Percentiles rank a stretch among this genome's conserved stretches.
These are phyloP conservation scores for Papilio machaon DNA, from an alignment of 1,140 invertebrate species.

Conservation along the genomic window DNA sequence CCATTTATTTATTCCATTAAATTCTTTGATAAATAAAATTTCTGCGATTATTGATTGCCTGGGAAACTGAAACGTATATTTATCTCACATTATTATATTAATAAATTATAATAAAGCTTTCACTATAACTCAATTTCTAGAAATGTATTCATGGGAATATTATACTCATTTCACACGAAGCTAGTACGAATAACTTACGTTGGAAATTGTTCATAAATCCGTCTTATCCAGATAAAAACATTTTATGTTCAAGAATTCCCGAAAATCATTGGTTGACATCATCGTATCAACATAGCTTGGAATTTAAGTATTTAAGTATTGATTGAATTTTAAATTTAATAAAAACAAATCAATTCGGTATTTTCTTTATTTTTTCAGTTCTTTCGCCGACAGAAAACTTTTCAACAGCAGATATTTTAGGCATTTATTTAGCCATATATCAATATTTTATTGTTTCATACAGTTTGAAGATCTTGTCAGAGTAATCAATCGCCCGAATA, in stretches of 20 bases:
- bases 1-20: no score
- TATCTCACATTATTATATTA: no score
- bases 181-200: background rate
- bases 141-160: background rate
- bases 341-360: background rate
- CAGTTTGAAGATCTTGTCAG: background rate
- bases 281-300: background rate
- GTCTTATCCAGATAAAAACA: background rate
- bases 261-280: background rate
- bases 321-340: background rate
- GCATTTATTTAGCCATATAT: no score
- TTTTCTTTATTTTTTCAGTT: no score
- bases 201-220: slow-evolving; percentile 12
- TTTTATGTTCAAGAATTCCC: background rate
- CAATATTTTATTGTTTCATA: no score
- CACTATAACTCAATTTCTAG: background rate
- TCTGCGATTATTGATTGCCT: no score
- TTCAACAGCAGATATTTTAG: no score
- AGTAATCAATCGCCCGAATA: background rate
- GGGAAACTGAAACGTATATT: no score
- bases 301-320: background rate
- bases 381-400: no score
- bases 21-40: no score
- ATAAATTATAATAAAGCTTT: background rate
- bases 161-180: background rate